phyloP scores from a whole-genome alignment of 2,113 vertebrate genomes.

The Rhinoptilus africanus region DNA sequence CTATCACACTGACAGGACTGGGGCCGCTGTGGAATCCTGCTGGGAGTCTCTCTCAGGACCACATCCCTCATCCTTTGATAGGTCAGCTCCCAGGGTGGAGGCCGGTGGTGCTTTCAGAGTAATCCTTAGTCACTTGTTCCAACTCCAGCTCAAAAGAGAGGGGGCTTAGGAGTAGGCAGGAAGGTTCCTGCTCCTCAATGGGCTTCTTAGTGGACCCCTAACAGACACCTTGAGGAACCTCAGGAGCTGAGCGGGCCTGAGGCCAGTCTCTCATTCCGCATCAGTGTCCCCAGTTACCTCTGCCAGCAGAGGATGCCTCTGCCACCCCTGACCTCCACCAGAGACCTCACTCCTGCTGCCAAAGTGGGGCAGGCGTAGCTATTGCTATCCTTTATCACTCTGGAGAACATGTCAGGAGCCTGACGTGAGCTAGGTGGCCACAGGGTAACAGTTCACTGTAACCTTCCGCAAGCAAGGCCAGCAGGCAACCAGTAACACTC shows the following conservation, averaged over 20 bases:
- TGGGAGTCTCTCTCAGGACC: not conserved
- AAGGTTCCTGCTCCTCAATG: not conserved
- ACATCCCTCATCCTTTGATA: not conserved
- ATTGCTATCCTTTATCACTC: not conserved
- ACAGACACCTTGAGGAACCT: not conserved
- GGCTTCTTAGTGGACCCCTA: not conserved
- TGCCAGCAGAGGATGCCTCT: not conserved
- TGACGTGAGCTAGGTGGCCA: not conserved
- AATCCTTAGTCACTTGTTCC: not conserved
- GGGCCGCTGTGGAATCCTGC: not conserved
- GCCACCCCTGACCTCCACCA: not conserved
- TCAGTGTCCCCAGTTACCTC: not conserved
- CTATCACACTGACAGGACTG: not conserved
- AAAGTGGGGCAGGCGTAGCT: not conserved
- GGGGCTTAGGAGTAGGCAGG: not conserved
- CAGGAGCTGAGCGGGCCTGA: accelerated
- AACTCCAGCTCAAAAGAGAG: not conserved
- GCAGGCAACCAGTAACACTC: not conserved
- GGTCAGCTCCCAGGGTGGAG: not conserved
- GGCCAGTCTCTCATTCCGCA: not conserved
- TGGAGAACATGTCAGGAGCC: not conserved
- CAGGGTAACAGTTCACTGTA: not conserved
- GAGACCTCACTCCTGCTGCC: not conserved
- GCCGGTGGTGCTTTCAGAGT: not conserved
- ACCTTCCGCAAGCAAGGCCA: not conserved